Percentiles rank a stretch among this genome's conserved stretches.
These are phyloP conservation scores for Montipora sp. DNA, from an alignment of 64 coral and sea anemone genomes.

Conservation along the genomic window DNA sequence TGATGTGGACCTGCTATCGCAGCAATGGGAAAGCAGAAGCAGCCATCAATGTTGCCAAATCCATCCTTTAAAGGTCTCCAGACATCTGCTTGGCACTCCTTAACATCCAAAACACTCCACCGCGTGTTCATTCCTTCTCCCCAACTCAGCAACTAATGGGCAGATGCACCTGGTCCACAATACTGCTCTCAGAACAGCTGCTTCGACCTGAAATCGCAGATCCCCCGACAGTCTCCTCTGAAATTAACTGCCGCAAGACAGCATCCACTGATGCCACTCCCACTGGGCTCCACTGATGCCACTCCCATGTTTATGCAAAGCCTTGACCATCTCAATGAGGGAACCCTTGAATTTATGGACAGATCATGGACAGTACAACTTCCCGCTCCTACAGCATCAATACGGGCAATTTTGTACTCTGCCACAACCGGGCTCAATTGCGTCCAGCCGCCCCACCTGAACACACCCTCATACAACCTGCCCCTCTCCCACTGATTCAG, in stretches of 20 bases:
- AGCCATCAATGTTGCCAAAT: slow-evolving; percentile 60
- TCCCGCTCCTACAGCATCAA: slow-evolving; percentile 25
- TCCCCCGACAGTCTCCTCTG: neutral
- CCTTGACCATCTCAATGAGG: slow-evolving; percentile 13
- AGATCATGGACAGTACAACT: slow-evolving; percentile 1
- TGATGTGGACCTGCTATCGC: neutral
- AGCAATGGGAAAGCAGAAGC: slow-evolving; percentile 53
- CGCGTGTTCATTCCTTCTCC: slow-evolving; percentile 46
- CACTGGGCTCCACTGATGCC: too few relatives aligned
- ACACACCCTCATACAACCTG: neutral
- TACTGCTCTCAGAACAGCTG: slow-evolving; percentile 24
- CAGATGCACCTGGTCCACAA: slow-evolving; percentile 30
- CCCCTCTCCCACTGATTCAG: neutral
- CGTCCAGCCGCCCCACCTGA: slow-evolving; percentile 21
- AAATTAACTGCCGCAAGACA: slow-evolving; percentile 11
- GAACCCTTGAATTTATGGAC: slow-evolving; percentile 34
- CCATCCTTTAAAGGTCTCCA: slow-evolving; percentile 29
- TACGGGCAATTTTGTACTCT: neutral
- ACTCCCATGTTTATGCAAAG: slow-evolving; percentile 34
- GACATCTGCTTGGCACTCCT: slow-evolving; percentile 43
- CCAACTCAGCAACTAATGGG: slow-evolving; percentile 36
- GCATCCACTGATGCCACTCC: slow-evolving; percentile 20
- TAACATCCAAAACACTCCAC: slow-evolving; percentile 53
- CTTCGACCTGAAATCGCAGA: slow-evolving; percentile 9
- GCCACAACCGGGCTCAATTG: slow-evolving; percentile 25